Conservation (phyloP, 1,140 invertebrate genomes). For the Lordiphosa collinella region DNA sequence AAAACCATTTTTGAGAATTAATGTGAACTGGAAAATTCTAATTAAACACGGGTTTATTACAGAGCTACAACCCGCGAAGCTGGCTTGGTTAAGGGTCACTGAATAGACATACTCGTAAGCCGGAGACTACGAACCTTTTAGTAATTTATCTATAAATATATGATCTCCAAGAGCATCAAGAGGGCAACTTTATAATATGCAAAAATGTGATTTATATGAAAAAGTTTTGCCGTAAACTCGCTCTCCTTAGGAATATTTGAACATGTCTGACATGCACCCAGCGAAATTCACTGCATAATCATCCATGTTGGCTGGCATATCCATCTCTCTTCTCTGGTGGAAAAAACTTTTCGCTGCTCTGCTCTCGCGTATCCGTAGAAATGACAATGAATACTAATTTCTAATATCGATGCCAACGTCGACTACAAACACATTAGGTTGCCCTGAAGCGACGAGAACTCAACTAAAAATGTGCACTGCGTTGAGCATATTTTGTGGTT, state of each 20-base stretch:
- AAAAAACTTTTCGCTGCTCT: constrained; percentile 40
- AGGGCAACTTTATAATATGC: constrained; percentile 53
- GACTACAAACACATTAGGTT: constrained; percentile 58
- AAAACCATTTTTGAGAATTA: too few relatives aligned
- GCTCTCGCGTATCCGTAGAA: constrained; percentile 63
- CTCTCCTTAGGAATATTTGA: constrained; percentile 52
- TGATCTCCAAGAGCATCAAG: background rate
- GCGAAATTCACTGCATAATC: constrained; percentile 45
- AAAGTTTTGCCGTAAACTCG: constrained; percentile 60
- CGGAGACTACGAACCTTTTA: too few relatives aligned
- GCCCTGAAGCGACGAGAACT: constrained; percentile 20
- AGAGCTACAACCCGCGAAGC: too few relatives aligned
- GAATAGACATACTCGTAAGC: too few relatives aligned
- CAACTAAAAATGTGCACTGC: constrained; percentile 63
- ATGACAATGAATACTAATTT: constrained; percentile 78
- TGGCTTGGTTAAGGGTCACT: too few relatives aligned
- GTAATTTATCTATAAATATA: too few relatives aligned
- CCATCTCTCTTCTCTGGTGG: constrained; percentile 16
- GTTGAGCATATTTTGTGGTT: constrained; percentile 64
- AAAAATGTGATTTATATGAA: constrained; percentile 73
- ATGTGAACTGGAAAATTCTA: too few relatives aligned
- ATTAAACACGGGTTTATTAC: too few relatives aligned
- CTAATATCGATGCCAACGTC: constrained; percentile 59
- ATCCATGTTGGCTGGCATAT: constrained; percentile 44
- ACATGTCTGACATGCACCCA: constrained; percentile 27